Evolutionary conservation across 1,140 invertebrate genomes (phyloP).

Genomic region (Drosophila tristis): DNA sequence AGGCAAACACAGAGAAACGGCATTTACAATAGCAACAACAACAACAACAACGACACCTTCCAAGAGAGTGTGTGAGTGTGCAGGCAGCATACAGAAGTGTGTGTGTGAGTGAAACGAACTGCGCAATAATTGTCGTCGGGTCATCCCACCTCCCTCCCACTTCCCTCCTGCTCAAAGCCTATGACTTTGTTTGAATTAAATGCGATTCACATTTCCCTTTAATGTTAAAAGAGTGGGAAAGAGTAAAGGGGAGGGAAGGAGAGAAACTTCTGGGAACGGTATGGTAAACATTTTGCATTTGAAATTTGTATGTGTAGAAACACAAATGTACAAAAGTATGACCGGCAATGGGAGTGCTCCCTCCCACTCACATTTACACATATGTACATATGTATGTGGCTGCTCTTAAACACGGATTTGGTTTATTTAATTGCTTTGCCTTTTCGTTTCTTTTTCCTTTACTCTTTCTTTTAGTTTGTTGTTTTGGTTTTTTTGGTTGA

Average conservation of each 20-base stretch:
- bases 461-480: constrained; percentile 45
- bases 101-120: constrained; percentile 58
- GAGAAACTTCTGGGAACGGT: constrained; percentile 16
- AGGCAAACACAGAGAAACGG: constrained; percentile 1
- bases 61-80: constrained; percentile 11
- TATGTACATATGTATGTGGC: constrained; percentile 62
- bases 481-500: constrained; percentile 56
- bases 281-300: constrained; percentile 25
- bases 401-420: constrained; percentile 46
- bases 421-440: constrained; percentile 24
- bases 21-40: constrained; percentile 30
- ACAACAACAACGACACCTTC: constrained; percentile 69
- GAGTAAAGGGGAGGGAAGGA: not conserved
- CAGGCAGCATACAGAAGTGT: not conserved
- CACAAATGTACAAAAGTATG: constrained; percentile 14
- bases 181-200: constrained; percentile 18
- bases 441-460: constrained; percentile 55
- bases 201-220: constrained; percentile 62
- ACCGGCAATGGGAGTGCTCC: constrained; percentile 16
- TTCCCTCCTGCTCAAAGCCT: constrained; percentile 5
- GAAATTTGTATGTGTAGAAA: constrained; percentile 17
- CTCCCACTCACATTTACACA: constrained; percentile 1
- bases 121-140: constrained; percentile 67
- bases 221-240: constrained; percentile 39
- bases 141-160: constrained; percentile 22